These are phyloP conservation scores for Frankliniella intonsa DNA, from an alignment of 2,888 invertebrate species.

Conservation along the genomic window DNA sequence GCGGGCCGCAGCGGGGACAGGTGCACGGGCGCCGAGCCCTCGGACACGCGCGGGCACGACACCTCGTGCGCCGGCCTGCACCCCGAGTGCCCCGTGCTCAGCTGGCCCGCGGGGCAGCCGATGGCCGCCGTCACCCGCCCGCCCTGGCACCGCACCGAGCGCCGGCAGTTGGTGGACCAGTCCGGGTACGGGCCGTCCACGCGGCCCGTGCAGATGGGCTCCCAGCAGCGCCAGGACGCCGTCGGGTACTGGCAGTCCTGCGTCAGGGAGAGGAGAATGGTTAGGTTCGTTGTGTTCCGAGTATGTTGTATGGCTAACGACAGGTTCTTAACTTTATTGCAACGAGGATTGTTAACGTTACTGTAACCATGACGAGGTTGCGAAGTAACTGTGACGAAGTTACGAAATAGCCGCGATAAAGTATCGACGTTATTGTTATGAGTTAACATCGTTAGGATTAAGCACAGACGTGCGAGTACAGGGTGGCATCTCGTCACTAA, in stretches of 20 bases:
- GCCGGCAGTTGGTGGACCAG: conserved; percentile 36
- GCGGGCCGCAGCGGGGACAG: conserved; percentile 33
- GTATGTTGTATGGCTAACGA: no score
- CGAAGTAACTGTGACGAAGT: no score
- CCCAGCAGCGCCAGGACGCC: conserved; percentile 33
- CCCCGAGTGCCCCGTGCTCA: conserved; percentile 37
- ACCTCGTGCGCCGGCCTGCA: conserved; percentile 34
- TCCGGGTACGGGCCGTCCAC: conserved; percentile 38
- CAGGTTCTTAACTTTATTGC: no score
- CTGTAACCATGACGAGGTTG: no score
- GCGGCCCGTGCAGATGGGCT: conserved; percentile 37
- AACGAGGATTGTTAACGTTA: no score
- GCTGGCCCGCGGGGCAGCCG: conserved; percentile 36
- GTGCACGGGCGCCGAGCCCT: conserved; percentile 32
- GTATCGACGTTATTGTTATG: no score
- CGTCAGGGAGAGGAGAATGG: no score
- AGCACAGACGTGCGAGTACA: no score
- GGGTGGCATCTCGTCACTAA: no score
- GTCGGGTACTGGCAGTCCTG: conserved; percentile 34
- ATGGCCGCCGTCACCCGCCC: conserved; percentile 35
- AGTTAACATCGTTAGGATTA: no score
- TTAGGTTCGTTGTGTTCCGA: no score
- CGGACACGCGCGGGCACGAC: conserved; percentile 33
- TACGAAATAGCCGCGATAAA: no score
- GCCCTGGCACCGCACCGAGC: conserved; percentile 37